Evolutionary conservation across 2,888 invertebrate species (phyloP), one percentile per base, ranked within the genome.

Genomic region (Dynastes grantii): DNA sequence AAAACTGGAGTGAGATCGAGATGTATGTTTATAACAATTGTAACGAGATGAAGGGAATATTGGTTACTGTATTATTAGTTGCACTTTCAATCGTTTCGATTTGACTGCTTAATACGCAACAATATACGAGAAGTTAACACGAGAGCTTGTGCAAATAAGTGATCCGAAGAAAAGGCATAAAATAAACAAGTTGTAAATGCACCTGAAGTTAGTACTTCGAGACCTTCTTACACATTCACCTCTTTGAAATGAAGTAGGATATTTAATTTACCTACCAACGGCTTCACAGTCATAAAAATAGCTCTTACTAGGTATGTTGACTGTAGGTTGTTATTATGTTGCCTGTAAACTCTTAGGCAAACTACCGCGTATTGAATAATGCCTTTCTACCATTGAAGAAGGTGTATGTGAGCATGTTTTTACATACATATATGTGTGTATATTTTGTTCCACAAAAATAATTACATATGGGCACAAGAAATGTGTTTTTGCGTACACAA

Each of bases 101-200:
- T 29, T 9, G 61, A 61, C 61, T 61, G 61, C 8, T 29, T 61
- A 11, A 45, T 45, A 45, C 45, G 45, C 45, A 45, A 27, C 61
- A 22, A 22, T 11, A 8, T 29, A 61, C 61, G 61, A 27, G 61
- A 61, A 61, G 61, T 61, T 61, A 45, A 45, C 45, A 11, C 11
- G 61, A 61, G 61, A 61, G 11, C 61, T 8, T 61, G 61, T 2
- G 22, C 61, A 61, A 61, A 61, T 61, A 61, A 61, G 29, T 61
- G 61, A 22, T 61, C 61, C 61, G 61, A 22, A 16, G 61, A 61
- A 61, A 61, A 16, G 29, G 61, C 22, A 61, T 61, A 61, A 61
- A 61, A 61, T 61, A 61, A 61, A 61, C 29, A 61, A 61, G 61
- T 61, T 27, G 61, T 16, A 61, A 61, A 22, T 61, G 61, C 61